Percentiles rank a stretch among this genome's conserved stretches.
Conservation (phyloP, 2,797 vertebrate genomes). For the Hyperoplus immaculatus region DNA sequence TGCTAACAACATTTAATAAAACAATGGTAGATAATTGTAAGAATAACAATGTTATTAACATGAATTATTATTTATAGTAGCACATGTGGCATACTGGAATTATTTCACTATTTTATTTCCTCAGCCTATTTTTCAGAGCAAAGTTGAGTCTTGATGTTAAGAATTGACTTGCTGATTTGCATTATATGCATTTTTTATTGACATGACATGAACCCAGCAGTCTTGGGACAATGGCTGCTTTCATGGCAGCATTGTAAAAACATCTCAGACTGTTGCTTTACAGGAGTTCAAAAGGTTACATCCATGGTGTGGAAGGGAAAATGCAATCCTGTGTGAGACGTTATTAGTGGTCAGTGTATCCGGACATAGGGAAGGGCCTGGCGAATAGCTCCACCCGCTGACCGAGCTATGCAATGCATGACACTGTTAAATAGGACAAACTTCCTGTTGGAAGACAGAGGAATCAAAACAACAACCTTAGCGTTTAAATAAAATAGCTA, state of each 20-base stretch:
- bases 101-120: neutral
- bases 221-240: neutral
- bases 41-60: neutral
- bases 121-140: neutral
- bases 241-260: neutral
- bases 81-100: neutral
- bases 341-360: constrained; percentile 80
- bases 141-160: neutral
- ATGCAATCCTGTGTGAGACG: neutral
- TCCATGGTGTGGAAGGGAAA: neutral
- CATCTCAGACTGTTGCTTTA: neutral
- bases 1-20: neutral
- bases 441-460: constrained; percentile 78
- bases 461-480: neutral
- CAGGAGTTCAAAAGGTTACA: neutral
- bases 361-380: constrained; percentile 91
- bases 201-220: neutral
- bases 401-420: constrained; percentile 79
- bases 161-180: neutral
- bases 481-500: neutral
- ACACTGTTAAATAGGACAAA: constrained; percentile 85
- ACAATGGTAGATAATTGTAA: neutral
- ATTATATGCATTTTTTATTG: neutral
- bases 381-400: constrained; percentile 89
- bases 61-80: neutral